Evolutionary conservation across 37 sponge, comb jelly and placozoan species (phyloP).

Genomic region (Crambe crambe): DNA sequence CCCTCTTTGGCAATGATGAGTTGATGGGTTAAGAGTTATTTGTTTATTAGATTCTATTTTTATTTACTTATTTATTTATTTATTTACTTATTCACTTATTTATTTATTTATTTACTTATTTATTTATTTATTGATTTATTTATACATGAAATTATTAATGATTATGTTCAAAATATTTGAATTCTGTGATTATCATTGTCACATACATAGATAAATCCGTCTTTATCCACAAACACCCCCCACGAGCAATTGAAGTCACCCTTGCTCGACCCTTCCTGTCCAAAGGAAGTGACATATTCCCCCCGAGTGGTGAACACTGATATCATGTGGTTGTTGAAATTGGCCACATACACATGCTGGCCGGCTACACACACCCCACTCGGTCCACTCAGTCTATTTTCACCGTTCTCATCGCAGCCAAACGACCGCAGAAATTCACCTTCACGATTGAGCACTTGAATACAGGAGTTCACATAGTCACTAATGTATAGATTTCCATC

Average conservation of each 20-base stretch:
- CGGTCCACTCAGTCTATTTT: neutral
- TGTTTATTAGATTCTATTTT: too few relatives aligned
- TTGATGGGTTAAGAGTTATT: too few relatives aligned
- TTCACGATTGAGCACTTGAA: neutral
- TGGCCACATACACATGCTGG: slow-evolving; percentile 21
- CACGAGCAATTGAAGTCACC: neutral
- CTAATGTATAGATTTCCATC: slow-evolving; percentile 16
- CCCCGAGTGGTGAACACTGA: slow-evolving; percentile 12
- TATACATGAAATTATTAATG: too few relatives aligned
- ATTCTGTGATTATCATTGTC: neutral
- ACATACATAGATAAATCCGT: neutral
- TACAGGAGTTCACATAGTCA: neutral
- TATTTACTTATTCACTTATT: too few relatives aligned
- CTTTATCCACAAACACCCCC: neutral
- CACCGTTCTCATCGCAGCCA: neutral
- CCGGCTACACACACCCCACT: neutral
- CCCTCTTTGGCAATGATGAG: too few relatives aligned
- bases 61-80: too few relatives aligned
- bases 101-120: too few relatives aligned
- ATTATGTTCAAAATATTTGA: slow-evolving; percentile 2
- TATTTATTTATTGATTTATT: too few relatives aligned
- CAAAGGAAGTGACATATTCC: slow-evolving; percentile 17
- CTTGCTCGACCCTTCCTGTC: neutral
- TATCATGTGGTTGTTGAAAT: neutral
- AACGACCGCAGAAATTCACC: slow-evolving; percentile 1